These are phyloP conservation scores for Hassar affinis DNA, from an alignment of 2,113 vertebrate genomes.

Conservation along the genomic window DNA sequence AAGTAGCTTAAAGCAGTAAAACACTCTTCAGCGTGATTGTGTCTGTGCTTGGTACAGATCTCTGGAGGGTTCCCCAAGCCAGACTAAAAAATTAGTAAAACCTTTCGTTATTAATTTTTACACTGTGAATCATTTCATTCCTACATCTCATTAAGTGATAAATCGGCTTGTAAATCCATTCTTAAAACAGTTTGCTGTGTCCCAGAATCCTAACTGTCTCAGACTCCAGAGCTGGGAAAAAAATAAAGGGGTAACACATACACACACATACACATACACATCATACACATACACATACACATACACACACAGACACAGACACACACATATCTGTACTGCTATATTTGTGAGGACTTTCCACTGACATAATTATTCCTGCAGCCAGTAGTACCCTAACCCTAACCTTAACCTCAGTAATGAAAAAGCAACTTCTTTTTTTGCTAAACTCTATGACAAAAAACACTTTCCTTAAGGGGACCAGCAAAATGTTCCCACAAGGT, in stretches of 20 bases:
- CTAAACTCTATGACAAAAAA: too few species aligned
- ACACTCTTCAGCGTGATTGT: neutral
- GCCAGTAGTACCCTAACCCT: too few species aligned
- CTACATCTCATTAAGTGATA: neutral
- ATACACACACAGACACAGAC: too few species aligned
- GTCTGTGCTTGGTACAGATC: neutral
- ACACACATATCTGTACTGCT: too few species aligned
- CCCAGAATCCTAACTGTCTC: neutral
- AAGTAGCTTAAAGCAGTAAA: neutral
- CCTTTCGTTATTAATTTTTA: neutral
- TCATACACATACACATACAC: too few species aligned
- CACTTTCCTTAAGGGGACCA: too few species aligned
- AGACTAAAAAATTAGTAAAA: neutral
- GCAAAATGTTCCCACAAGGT: too few species aligned
- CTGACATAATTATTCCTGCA: too few species aligned
- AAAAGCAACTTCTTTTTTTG: too few species aligned
- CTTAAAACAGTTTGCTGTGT: neutral
- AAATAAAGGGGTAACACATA: neutral
- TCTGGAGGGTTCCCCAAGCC: neutral
- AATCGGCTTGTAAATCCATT: neutral
- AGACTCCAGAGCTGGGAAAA: neutral
- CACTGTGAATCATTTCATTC: neutral
- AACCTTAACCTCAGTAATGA: too few species aligned
- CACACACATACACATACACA: too few species aligned
- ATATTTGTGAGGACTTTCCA: too few species aligned